These are phyloP conservation scores for Halcyon chelicuti DNA, from an alignment of 2,797 vertebrate species.

Conservation along the genomic window DNA sequence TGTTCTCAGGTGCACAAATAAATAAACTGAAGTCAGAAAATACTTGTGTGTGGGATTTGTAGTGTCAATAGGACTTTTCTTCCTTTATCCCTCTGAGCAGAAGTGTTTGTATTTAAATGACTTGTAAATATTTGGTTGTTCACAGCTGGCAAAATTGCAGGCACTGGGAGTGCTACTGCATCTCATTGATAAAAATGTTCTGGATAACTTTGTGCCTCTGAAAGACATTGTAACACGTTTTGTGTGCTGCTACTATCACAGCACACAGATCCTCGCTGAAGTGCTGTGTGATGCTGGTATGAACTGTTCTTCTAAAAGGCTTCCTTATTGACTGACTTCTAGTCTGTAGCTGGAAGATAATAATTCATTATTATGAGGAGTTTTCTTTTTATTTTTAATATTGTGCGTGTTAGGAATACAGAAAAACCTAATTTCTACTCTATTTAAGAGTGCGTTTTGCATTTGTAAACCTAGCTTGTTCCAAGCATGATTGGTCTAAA, in stretches of 20 bases:
- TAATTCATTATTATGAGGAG: background rate
- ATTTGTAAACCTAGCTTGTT: background rate
- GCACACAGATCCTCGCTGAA: background rate
- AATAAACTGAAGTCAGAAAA: background rate
- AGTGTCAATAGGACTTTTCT: background rate
- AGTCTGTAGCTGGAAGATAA: background rate
- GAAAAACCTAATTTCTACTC: background rate
- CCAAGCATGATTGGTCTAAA: background rate
- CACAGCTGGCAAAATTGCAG: background rate
- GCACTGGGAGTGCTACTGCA: background rate
- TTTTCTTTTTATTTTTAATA: background rate
- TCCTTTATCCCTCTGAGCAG: background rate
- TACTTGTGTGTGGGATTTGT: background rate
- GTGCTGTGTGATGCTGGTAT: background rate
- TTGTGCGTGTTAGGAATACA: background rate
- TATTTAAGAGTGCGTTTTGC: background rate
- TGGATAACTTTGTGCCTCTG: background rate
- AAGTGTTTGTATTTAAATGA: background rate
- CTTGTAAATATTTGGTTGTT: background rate
- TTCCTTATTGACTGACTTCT: background rate
- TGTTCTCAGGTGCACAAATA: background rate
- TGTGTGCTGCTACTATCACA: background rate
- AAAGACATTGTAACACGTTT: background rate
- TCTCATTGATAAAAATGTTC: conserved; percentile 18
- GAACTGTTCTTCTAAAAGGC: background rate